Base-by-base conservation (phyloP, 2,113 vertebrate species). In the Calidris pugnax region DNA sequence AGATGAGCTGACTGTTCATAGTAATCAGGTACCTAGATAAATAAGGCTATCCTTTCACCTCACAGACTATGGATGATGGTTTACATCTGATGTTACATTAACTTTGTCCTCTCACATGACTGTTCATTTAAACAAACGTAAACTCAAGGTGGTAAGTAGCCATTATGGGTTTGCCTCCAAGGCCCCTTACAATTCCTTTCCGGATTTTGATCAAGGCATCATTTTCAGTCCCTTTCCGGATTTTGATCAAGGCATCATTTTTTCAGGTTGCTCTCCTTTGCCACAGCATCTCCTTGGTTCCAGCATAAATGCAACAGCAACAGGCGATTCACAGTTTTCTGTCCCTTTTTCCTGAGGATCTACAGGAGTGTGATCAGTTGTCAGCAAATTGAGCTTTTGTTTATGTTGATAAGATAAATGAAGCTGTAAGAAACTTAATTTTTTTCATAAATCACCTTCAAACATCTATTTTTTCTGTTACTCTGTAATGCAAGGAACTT, bases 131-230 rank as follows among this genome's bases (percentile, higher is more conserved):
- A 90, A 64, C 39, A 78, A 68, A 7, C 7, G 19, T 35, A 37
- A 76, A 82, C 10, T 37, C 33, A 11, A 69, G 8, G 39, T n/a
- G 33, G 6, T 37, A n/a, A 64, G 35, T 21, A 51, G 24, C 12
- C 4, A 4, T 51, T 35, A 64, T 0, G 0, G 15, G 10, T 68
- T 84, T 64, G 19, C 12, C 27, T 55, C 26, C 43, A n/a, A 50
- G 7, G 9, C 14, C 16, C 12, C 12, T 73, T 64, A 28, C 15
- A 64, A 14, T 71, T 84, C 32, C 43, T 77, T 85, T 32, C 24
- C 48, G 23, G 32, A 37, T 53, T 87, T 62, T 74, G 56, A n/a
- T n/a, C n/a, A n/a, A n/a, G n/a, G n/a, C n/a, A n/a, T n/a, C n/a
- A n/a, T n/a, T n/a, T n/a, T n/a, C n/a, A n/a, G n/a, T n/a, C n/a